These are phyloP conservation scores for Digitonthophagus gazella DNA, from an alignment of 2,888 invertebrate genomes.

Conservation along the genomic window DNA sequence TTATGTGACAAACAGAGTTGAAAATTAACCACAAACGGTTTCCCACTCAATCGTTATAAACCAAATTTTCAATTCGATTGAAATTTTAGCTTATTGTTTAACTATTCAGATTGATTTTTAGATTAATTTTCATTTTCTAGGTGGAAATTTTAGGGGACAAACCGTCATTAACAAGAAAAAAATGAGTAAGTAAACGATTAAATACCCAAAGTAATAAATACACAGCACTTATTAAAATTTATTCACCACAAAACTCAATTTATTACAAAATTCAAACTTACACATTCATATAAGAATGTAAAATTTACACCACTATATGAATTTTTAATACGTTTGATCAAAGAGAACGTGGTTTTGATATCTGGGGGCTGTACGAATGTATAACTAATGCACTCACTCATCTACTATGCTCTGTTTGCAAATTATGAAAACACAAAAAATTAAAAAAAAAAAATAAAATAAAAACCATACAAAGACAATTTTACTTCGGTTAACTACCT, in stretches of 20 bases:
- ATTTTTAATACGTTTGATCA: neutral
- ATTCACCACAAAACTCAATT: neutral
- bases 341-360: neutral
- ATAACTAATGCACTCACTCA: neutral
- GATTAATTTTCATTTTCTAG: conserved; percentile 20
- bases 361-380: neutral
- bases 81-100: no score
- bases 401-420: neutral
- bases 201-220: neutral
- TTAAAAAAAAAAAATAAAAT: no score
- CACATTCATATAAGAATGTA: neutral
- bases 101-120: neutral
- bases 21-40: no score
- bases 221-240: neutral
- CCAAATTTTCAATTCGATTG: no score
- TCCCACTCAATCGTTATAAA: no score
- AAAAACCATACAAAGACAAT: no score
- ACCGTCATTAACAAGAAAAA: conserved; percentile 26
- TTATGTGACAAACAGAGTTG: no score
- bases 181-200: conserved; percentile 24
- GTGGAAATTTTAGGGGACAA: conserved; percentile 23
- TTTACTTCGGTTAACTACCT: no score
- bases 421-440: neutral
- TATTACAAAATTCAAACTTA: neutral
- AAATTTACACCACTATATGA: neutral